Evolutionary conservation across 2,888 invertebrate species (phyloP).

Genomic region (Hydrotaea cyrtoneurina): DNA sequence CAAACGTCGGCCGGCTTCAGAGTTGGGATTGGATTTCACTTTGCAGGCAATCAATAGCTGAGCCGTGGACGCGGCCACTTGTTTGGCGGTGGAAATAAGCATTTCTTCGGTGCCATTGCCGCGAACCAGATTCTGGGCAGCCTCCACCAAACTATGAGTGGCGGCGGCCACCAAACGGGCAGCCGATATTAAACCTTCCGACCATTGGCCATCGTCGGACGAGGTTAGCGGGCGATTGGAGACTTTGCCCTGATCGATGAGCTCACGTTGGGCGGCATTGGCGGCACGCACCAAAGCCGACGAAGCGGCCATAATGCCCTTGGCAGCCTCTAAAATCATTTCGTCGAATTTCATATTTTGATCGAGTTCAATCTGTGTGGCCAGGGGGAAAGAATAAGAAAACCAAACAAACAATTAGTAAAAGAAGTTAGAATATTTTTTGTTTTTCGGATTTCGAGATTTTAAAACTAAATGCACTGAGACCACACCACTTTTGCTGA

Average conservation of each 20-base stretch:
- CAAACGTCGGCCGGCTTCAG: conserved; percentile 94
- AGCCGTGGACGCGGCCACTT: conserved; percentile 98
- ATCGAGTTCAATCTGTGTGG: conserved; percentile 82
- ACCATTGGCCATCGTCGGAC: conserved; percentile 98
- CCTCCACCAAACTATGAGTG: conserved; percentile 98
- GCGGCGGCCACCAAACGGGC: conserved; percentile 98
- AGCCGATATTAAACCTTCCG: conserved; percentile 97
- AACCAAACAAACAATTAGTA: background rate
- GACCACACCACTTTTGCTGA: conserved; percentile 22
- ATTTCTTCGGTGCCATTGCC: conserved; percentile 96
- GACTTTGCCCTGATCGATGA: conserved; percentile 95
- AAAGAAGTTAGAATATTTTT: background rate
- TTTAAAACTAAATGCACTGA: conserved; percentile 28
- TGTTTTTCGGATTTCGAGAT: background rate
- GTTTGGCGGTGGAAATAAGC: conserved; percentile 96
- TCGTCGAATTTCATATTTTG: conserved; percentile 98
- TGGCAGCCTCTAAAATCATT: conserved; percentile 99
- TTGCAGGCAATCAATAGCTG: conserved; percentile 98
- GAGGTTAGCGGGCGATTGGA: conserved; percentile 90
- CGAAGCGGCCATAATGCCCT: conserved; percentile 98
- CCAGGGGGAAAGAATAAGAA: background rate
- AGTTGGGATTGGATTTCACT: conserved; percentile 98
- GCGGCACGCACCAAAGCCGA: conserved; percentile 98
- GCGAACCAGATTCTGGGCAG: conserved; percentile 97
- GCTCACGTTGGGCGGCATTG: conserved; percentile 96